Evolutionary conservation across 2,113 vertebrate genomes (phyloP).

Genomic region (Electrona antarctica): DNA sequence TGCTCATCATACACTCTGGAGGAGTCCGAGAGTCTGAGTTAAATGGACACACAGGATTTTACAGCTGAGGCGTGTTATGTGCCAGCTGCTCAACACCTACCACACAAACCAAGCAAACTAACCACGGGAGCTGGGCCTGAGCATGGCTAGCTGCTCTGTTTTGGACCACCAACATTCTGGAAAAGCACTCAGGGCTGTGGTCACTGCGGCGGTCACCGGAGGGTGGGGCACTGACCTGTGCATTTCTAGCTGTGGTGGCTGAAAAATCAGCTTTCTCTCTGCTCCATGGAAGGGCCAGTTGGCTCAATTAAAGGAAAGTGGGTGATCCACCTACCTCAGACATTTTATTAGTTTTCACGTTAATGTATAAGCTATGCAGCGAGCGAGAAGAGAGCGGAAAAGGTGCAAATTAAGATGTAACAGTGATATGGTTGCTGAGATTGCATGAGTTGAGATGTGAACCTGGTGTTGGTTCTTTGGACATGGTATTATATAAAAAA

Average conservation of each 20-base stretch:
- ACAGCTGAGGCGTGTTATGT: background rate
- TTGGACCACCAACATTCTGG: constrained; percentile 42
- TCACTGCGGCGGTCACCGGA: constrained; percentile 33
- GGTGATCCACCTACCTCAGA: constrained; percentile 24
- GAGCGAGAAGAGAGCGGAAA: background rate
- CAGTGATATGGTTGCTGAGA: too few relatives aligned
- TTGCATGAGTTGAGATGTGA: too few relatives aligned
- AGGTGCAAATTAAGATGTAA: background rate
- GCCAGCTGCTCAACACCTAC: constrained; percentile 6
- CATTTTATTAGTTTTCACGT: constrained; percentile 10
- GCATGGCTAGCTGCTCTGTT: constrained; percentile 11
- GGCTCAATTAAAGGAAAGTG: constrained; percentile 22
- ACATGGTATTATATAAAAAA: too few relatives aligned
- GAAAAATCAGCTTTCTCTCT: constrained; percentile 20
- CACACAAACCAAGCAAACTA: constrained; percentile 5
- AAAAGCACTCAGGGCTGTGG: constrained; percentile 39
- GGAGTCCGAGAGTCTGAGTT: too few relatives aligned
- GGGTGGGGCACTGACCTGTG: constrained; percentile 30
- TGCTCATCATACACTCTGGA: too few relatives aligned
- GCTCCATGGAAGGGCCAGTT: constrained; percentile 20
- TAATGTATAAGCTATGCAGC: background rate
- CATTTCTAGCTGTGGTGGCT: constrained; percentile 32
- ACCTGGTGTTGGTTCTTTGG: too few relatives aligned
- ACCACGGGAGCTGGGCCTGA: constrained; percentile 1
- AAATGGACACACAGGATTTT: too few relatives aligned